A percentile compares a stretch with the other conserved stretches of the same genome.
Conservation (phyloP, 2,888 invertebrate genomes). For the Euphydryas editha region DNA sequence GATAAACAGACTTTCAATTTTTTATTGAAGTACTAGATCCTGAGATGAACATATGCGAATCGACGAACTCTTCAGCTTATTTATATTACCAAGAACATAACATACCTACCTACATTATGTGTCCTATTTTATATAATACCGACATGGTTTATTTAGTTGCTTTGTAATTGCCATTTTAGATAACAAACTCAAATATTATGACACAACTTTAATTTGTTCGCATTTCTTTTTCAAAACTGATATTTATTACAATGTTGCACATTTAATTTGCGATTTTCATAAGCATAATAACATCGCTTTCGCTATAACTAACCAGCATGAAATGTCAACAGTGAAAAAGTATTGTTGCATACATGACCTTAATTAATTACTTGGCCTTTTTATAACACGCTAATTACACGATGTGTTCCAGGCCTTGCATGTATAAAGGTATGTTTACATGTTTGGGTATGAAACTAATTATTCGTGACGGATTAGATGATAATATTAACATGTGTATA, state of each 20-base stretch:
- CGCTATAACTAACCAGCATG: constrained; percentile 44
- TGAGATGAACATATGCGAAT: too few relatives aligned
- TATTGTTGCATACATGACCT: constrained; percentile 57
- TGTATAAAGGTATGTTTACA: constrained; percentile 10
- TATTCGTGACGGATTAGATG: neutral
- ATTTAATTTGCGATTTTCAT: constrained; percentile 8
- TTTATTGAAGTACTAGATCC: too few relatives aligned
- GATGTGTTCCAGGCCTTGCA: constrained; percentile 58
- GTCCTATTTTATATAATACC: too few relatives aligned
- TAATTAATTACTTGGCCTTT: constrained; percentile 76
- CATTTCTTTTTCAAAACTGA: neutral
- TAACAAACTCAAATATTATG: too few relatives aligned
- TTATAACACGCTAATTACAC: constrained; percentile 75
- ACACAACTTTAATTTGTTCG: too few relatives aligned
- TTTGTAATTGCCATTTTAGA: too few relatives aligned
- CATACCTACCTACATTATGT: too few relatives aligned
- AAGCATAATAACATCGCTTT: neutral
- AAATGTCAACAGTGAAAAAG: constrained; percentile 72
- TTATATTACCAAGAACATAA: too few relatives aligned
- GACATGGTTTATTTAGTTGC: too few relatives aligned
- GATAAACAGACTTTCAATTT: too few relatives aligned
- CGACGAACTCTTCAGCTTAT: too few relatives aligned
- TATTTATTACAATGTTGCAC: neutral
- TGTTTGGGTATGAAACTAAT: neutral
- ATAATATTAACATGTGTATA: neutral